Evolutionary conservation across 2,888 invertebrate genomes (phyloP), one percentile per base, ranked within the genome.

Genomic region (Leptopterna dolabrata): DNA sequence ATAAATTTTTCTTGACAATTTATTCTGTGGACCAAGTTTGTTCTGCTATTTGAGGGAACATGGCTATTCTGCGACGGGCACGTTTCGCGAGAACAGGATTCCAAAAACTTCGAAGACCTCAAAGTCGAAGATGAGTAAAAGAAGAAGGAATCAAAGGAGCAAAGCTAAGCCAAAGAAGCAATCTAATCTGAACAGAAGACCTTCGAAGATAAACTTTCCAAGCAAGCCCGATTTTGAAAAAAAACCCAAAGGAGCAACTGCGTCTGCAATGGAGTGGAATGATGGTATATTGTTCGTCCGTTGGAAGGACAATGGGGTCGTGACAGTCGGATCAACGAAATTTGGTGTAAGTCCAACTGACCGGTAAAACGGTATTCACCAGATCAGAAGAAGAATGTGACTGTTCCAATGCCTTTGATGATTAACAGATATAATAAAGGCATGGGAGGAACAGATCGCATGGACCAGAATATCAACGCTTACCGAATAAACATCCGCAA

Each of bases 381-480:
- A 45, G 47, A 36, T 47, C 19, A 87, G 36, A 88, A 86, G 70
- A 89, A 84, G 71, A 76, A 86, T 47, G 82, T 88, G 55, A 51
- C 55, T 41, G 70, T 87, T 16, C 82, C 76, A 45, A 84, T 84
- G 51, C 88, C 89, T 51, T 70, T 41, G 41, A 71, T 71, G n/a
- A 82, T 88, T 51, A 55, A 47, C 7, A 71, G 86, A 27, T 89
- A 89, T 71, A 89, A 89, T 86, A 43, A 82, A 55, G 63, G 85
- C 55, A 89, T 89, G 88, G 89, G 87, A 55, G 86, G 86, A 19
- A 88, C 87, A 70, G 89, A 89, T 83, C 82, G 63, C 4, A 88
- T 88, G 86, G 89, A 89, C 55, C 76, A 88, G 43, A 88, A 89
- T 83, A 55, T 89, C 30, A 83, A 70, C 82, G 82, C 76, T 41